phyloP scores from a whole-genome alignment of 2,797 vertebrate genomes.

The Luscinia luscinia region DNA sequence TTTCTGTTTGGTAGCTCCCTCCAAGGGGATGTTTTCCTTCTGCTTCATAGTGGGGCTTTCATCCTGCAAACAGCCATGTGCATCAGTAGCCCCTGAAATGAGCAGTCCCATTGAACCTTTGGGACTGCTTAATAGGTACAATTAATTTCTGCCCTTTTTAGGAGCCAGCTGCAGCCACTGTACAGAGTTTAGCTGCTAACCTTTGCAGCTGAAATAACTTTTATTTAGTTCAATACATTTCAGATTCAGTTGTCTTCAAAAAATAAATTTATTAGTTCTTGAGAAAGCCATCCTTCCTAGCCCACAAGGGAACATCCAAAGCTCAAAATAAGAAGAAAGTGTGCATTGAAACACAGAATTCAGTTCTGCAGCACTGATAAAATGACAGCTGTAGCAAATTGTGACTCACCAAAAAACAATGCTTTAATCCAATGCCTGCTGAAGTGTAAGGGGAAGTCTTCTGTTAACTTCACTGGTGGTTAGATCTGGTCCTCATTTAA shows the following conservation, averaged over 20 bases:
- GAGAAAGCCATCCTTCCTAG: background rate
- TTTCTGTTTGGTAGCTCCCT: conserved; percentile 23
- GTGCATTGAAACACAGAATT: background rate
- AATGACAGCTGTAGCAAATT: conserved; percentile 58
- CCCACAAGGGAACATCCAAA: background rate
- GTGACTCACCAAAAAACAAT: conserved; percentile 59
- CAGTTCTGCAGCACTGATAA: conserved; percentile 38
- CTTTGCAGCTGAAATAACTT: background rate
- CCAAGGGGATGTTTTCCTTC: conserved; percentile 36
- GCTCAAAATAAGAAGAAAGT: background rate
- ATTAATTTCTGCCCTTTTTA: background rate
- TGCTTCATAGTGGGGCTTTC: background rate
- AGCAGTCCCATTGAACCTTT: background rate
- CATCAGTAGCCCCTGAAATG: background rate
- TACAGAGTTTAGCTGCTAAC: background rate
- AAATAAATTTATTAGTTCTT: background rate
- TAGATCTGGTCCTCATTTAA: conserved; percentile 50
- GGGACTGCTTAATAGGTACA: background rate
- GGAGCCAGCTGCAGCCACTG: background rate
- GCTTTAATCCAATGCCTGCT: conserved; percentile 62
- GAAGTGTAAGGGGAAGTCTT: conserved; percentile 57
- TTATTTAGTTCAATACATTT: background rate
- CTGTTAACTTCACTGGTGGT: conserved; percentile 43
- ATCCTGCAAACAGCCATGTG: background rate
- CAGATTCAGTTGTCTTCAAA: background rate